phyloP scores from a whole-genome alignment of 2,113 vertebrate genomes.

The Cryptomyrus ogoouensis region DNA sequence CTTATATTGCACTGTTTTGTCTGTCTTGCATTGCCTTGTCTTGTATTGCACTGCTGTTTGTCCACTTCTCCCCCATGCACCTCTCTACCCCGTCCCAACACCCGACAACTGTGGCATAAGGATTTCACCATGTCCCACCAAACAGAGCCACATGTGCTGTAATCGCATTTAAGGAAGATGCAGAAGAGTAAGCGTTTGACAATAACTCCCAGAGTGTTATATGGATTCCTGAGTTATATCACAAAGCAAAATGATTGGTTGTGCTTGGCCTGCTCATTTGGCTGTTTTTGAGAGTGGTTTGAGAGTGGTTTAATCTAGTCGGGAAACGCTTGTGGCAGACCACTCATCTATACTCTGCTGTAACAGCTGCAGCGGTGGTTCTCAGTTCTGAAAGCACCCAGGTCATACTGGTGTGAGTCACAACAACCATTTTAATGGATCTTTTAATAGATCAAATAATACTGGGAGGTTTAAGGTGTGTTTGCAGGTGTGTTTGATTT shows the following conservation, averaged over 20 bases:
- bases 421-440: not conserved
- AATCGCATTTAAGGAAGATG: not conserved
- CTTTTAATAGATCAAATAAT: not conserved
- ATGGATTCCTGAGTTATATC: not conserved
- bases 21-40: not conserved
- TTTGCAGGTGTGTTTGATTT: not conserved
- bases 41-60: not conserved
- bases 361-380: not conserved
- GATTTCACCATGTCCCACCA: not conserved
- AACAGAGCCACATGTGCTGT: not conserved
- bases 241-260: not conserved
- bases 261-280: not conserved
- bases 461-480: not conserved
- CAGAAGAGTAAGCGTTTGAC: not conserved
- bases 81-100: not conserved
- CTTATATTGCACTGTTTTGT: not conserved
- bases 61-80: not conserved
- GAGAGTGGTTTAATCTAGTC: not conserved
- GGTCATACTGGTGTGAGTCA: not conserved
- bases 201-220: not conserved
- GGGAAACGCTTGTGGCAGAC: not conserved
- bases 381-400: not conserved
- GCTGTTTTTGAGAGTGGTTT: not conserved
- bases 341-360: not conserved
- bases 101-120: not conserved